phyloP scores from a whole-genome alignment of 2,797 vertebrate species.

The Anniella stebbinsi region DNA sequence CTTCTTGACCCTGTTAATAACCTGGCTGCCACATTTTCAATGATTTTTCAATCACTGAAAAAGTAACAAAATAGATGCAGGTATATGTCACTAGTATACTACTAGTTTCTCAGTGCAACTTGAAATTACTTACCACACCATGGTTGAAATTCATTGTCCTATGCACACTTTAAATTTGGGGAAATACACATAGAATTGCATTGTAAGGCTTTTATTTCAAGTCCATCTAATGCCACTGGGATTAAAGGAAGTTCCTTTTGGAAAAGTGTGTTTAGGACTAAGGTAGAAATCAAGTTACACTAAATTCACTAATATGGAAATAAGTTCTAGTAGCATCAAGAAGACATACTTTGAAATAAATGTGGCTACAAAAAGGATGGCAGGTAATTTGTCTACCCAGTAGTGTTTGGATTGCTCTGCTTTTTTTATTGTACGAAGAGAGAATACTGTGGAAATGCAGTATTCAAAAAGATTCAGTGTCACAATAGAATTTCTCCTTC shows the following conservation, averaged over 20 bases:
- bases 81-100: too few relatives aligned
- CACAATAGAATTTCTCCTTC: conserved; percentile 56
- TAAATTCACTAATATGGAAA: background rate
- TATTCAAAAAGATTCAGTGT: conserved; percentile 44
- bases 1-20: too few relatives aligned
- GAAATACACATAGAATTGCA: background rate
- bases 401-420: conserved; percentile 45
- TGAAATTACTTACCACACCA: background rate
- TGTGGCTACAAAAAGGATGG: background rate
- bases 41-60: background rate
- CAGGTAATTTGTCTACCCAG: conserved; percentile 41
- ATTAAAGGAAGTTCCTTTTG: background rate
- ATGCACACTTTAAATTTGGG: background rate
- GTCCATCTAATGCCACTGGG: background rate
- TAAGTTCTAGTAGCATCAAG: background rate
- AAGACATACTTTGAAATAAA: conserved; percentile 5
- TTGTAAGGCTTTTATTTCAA: background rate
- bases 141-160: background rate
- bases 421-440: conserved; percentile 40
- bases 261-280: background rate
- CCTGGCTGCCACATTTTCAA: too few relatives aligned
- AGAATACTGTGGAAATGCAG: conserved; percentile 40
- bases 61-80: background rate
- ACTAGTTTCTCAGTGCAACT: background rate
- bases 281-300: background rate